Base-by-base conservation (phyloP, 1,140 invertebrate species). In the Alviniconcha marisindica region DNA sequence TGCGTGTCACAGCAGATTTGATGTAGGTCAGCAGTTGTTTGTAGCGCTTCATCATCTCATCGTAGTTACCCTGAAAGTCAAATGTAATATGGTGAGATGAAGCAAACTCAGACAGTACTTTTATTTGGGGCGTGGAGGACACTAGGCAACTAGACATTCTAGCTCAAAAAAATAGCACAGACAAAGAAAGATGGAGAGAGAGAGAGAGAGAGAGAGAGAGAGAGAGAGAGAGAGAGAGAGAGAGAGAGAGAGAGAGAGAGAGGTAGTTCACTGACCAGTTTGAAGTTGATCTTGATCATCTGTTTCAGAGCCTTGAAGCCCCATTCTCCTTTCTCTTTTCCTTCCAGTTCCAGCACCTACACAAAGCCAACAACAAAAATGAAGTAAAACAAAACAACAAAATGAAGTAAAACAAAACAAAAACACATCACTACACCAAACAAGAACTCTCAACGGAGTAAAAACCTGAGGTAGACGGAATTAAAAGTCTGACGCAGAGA, bases 271-370 rank as follows among this genome's bases (percentile, higher is more conserved):
- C 94, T 89, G 94, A 98, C 98, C 95, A 99, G 93, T 95, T 97
- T 98, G 93, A 99, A 99, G 93, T 99, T 99, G 79, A 99, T 99
- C 95, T 99, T 99, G 69, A 99, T 99, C 98, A 99, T 99, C 93
- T 99, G 99, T 93, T 99, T 99, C 1, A 99, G 94, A n/a, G 99
- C 99, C 95, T 99, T 99, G 91, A 99, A 99, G 0, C 99, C 99
- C 99, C 99, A 99, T 95, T 99, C 99, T 73, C 99, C 99, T 94
- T 99, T 99, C 88, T 99, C 98, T 10, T 97, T 98, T 73, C 97
- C 97, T 94, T 99, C 98, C 71, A 99, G 93, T 92, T 99, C 97
- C 83, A 99, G 93, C 40, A 99, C 98, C 93, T 94, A 71, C 15
- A 71, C 63, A 69, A 15, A 69, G 33, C 63, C n/a, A 69, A 31